Evolutionary conservation across 1,140 invertebrate genomes (phyloP).

Genomic region (Atta colombica): DNA sequence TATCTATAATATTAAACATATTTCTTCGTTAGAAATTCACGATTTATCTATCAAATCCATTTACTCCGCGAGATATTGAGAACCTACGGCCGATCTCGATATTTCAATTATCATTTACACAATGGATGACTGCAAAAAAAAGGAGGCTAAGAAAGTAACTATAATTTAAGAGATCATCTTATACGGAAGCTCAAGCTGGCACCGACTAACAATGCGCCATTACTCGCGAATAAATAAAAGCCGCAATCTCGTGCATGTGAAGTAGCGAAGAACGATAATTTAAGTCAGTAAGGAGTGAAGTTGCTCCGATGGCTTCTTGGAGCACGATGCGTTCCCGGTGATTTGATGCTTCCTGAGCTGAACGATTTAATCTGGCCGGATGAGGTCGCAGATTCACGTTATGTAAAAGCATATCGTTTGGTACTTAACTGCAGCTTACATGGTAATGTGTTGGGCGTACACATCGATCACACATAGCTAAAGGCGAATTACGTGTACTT

Average conservation of each 20-base stretch:
- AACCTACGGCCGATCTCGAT: neutral
- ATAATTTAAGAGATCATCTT: constrained; percentile 48
- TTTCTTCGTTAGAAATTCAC: constrained; percentile 1
- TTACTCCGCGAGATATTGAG: neutral
- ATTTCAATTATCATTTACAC: neutral
- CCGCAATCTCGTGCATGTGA: constrained; percentile 10
- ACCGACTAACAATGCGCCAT: constrained; percentile 34
- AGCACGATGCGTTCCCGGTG: constrained; percentile 35
- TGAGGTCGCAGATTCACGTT: constrained; percentile 71
- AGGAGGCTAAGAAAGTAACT: constrained; percentile 14
- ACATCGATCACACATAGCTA: constrained; percentile 5
- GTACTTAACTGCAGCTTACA: constrained; percentile 66
- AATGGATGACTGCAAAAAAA: neutral
- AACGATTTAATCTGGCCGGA: constrained; percentile 70
- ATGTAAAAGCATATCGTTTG: constrained; percentile 59
- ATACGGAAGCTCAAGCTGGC: constrained; percentile 24
- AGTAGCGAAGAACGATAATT: constrained; percentile 54
- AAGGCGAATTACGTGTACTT: constrained; percentile 9
- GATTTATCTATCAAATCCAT: neutral
- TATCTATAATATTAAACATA: neutral
- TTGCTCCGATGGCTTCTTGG: constrained; percentile 16
- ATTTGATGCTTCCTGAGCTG: constrained; percentile 62
- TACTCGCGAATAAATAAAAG: constrained; percentile 55
- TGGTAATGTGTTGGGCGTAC: constrained; percentile 33
- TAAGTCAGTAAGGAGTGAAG: constrained; percentile 5